Percentiles rank a stretch among this genome's conserved stretches.
Evolutionary conservation across 1,140 invertebrate species (phyloP).

Genomic region (Manduca sexta): DNA sequence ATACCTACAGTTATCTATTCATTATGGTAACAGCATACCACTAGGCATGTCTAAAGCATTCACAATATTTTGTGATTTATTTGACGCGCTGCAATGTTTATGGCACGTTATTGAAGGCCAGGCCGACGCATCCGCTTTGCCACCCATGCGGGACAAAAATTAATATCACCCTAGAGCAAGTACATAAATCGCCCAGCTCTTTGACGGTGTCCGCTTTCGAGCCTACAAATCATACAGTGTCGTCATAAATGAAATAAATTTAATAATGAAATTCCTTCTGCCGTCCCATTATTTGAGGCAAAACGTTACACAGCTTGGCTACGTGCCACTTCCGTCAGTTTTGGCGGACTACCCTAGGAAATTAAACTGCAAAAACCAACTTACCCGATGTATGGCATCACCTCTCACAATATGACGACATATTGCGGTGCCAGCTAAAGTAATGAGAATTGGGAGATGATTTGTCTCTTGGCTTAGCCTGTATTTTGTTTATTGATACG

Average conservation of each 20-base stretch:
- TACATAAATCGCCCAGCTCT: neutral
- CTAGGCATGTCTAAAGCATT: too few species aligned
- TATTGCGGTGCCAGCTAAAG: too few species aligned
- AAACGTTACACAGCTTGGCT: conserved; percentile 32
- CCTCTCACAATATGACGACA: too few species aligned
- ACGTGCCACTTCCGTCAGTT: conserved; percentile 36
- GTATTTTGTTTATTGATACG: too few species aligned
- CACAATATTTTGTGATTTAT: too few species aligned
- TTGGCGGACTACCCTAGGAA: conserved; percentile 30
- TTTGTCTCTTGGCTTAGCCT: too few species aligned
- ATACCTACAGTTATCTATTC: too few species aligned
- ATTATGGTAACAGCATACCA: too few species aligned
- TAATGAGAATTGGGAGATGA: too few species aligned
- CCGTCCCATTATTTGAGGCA: conserved; percentile 25
- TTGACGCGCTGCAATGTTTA: too few species aligned
- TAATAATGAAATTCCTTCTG: conserved; percentile 51
- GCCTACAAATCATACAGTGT: conserved; percentile 10
- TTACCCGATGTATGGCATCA: conserved; percentile 15
- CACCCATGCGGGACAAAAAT: neutral
- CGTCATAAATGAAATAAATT: conserved; percentile 33
- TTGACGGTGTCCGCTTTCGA: neutral
- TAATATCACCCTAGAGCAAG: neutral
- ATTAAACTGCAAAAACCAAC: conserved; percentile 39
- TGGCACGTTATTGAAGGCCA: too few species aligned
- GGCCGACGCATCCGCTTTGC: neutral